These are phyloP conservation scores for Proisotoma minuta DNA, from an alignment of 2,888 invertebrate species.

Conservation along the genomic window DNA sequence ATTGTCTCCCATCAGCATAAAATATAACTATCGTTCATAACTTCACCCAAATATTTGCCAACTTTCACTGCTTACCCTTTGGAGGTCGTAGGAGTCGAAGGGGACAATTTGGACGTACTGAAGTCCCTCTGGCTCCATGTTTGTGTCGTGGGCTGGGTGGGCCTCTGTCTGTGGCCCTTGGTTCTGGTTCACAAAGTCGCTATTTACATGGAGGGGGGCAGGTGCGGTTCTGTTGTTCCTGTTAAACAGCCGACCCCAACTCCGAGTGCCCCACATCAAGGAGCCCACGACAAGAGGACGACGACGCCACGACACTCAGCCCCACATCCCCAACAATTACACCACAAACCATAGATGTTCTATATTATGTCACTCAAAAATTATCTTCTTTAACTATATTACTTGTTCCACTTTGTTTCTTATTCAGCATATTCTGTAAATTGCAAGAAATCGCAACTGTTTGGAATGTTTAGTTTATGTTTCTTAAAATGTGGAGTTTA, in stretches of 20 bases:
- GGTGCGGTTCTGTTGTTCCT: constrained; percentile 45
- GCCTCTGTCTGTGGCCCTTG: neutral
- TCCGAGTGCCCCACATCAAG: constrained; percentile 42
- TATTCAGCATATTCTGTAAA: too few species aligned
- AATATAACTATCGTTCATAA: too few species aligned
- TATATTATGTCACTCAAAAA: too few species aligned
- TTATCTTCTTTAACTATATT: too few species aligned
- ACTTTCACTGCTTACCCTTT: constrained; percentile 38
- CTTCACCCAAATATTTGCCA: too few species aligned
- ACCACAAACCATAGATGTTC: neutral
- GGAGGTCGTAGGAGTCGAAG: constrained; percentile 39
- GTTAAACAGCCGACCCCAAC: constrained; percentile 45
- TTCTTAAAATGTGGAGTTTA: too few species aligned
- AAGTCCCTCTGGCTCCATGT: constrained; percentile 43
- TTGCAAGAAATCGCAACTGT: too few species aligned
- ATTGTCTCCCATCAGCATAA: too few species aligned
- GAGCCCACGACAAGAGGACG: neutral
- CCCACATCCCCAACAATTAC: neutral
- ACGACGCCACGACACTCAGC: too few species aligned
- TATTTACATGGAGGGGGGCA: constrained; percentile 24
- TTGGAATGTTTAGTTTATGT: too few species aligned
- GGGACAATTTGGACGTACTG: constrained; percentile 44
- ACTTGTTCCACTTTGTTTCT: too few species aligned
- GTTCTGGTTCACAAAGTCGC: constrained; percentile 16
- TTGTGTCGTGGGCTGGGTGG: neutral